Evolutionary conservation across 2,113 vertebrate genomes (phyloP).

Genomic region (Hoplias malabaricus): DNA sequence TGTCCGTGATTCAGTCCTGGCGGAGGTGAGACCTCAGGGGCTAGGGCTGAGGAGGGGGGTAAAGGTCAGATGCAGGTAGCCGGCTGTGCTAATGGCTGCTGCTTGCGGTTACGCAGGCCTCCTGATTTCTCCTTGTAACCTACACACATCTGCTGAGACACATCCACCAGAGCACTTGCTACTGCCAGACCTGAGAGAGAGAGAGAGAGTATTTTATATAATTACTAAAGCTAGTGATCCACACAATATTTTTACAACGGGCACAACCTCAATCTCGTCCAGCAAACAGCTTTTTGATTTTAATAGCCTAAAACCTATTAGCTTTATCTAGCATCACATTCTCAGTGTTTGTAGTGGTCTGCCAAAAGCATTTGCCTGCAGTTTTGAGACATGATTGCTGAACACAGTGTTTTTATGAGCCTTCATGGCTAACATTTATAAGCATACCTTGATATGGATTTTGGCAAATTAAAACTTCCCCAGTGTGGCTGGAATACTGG

Average conservation of each 20-base stretch:
- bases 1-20: constrained; percentile 40
- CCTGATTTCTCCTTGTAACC: constrained; percentile 53
- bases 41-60: background rate
- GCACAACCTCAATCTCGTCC: background rate
- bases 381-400: background rate
- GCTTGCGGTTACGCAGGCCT: constrained; percentile 49
- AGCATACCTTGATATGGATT: background rate
- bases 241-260: background rate
- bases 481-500: no score
- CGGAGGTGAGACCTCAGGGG: constrained; percentile 44
- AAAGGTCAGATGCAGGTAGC: constrained; percentile 30
- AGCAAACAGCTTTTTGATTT: background rate
- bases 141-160: constrained; percentile 56
- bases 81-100: constrained; percentile 46
- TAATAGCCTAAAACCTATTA: background rate
- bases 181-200: constrained; percentile 33
- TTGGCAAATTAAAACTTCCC: no score
- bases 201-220: background rate
- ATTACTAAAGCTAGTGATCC: background rate
- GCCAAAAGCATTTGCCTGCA: background rate
- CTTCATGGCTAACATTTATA: background rate
- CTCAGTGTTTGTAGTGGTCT: background rate
- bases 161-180: constrained; percentile 43
- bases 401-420: background rate
- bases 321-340: background rate